A percentile compares a stretch with the other conserved stretches of the same genome.
Conservation (phyloP, 2,113 vertebrate genomes). For the Amblyornis subalaris region DNA sequence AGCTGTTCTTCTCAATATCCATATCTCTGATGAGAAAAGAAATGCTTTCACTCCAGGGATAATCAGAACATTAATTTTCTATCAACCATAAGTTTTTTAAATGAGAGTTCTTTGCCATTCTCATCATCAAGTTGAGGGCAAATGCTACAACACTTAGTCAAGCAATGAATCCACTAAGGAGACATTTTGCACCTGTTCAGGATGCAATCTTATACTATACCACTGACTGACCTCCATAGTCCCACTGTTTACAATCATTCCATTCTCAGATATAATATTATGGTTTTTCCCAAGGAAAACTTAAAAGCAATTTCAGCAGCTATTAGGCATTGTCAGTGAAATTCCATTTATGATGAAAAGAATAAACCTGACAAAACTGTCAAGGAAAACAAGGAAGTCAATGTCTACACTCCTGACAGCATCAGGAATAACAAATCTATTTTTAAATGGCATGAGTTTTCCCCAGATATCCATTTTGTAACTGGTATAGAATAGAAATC, state of each 20-base stretch:
- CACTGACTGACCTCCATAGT: background rate
- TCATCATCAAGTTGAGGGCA: background rate
- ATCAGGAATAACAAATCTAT: constrained; percentile 38
- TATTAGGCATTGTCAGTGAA: constrained; percentile 22
- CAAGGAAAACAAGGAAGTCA: constrained; percentile 36
- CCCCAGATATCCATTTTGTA: constrained; percentile 5
- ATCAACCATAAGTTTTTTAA: background rate
- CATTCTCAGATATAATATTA: background rate
- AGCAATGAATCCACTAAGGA: background rate
- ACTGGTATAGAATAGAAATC: constrained; percentile 19
- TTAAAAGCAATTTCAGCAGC: background rate
- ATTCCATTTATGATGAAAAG: constrained; percentile 15
- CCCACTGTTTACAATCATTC: background rate
- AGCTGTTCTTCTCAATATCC: background rate
- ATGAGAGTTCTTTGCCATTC: background rate
- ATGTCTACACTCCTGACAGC: background rate
- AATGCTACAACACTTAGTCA: background rate
- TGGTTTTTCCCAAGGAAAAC: background rate
- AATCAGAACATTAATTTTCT: background rate
- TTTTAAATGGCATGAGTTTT: constrained; percentile 38
- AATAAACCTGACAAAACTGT: constrained; percentile 49
- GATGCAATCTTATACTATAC: background rate
- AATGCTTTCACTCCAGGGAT: background rate
- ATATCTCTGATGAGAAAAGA: background rate
- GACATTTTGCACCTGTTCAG: background rate